Base-by-base conservation (phyloP, 2,113 vertebrate species). In the Columbina picui region DNA sequence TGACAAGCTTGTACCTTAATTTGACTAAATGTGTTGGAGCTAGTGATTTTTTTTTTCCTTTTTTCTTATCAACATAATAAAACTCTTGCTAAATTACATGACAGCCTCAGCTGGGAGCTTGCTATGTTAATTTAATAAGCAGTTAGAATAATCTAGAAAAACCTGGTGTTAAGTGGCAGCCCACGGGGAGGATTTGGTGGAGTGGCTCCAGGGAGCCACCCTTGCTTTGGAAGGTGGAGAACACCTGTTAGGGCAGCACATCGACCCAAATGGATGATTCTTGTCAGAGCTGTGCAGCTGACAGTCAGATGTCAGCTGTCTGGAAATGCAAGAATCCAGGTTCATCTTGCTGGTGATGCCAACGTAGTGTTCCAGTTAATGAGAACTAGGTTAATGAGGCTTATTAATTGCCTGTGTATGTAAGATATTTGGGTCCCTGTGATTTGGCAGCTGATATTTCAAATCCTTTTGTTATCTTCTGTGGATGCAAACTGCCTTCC, bases 81-180 rank as follows among this genome's bases (percentile, higher is more conserved):
- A 85, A 39, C 30, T 94, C 36, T 34, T 84, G 53, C 74, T 76
- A 87, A 93, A 84, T 87, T 75, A 84, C 14, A 8, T 70, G 47
- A 60, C 43, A 78, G 60, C 47, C 18, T 59, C 60, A 64, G 34
- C 56, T 87, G 32, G 80, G 36, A 94, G 60, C 69, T 85, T 65
- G 39, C 61, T 73, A 10, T 71, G 61, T 75, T 95, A 91, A 80
- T 90, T 71, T 90, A 87, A 89, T 86, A 96, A 90, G 73, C 32
- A 79, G 30, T n/a, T 78, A 68, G 53, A 93, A 87, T 79, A 84
- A 76, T 87, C 73, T 73, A 57, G 92, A 92, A 97, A 94, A 90
- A 88, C 14, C 29, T 57, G 39, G 21, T 93, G 39, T 92, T 73
- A 73, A 73, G 57, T 76, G 67, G 53, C 18, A 45, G 22, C 47